A percentile compares a stretch with the other conserved stretches of the same genome.
These are phyloP conservation scores for Cerastoderma edule DNA, from an alignment of 2,888 invertebrate genomes.

Conservation along the genomic window DNA sequence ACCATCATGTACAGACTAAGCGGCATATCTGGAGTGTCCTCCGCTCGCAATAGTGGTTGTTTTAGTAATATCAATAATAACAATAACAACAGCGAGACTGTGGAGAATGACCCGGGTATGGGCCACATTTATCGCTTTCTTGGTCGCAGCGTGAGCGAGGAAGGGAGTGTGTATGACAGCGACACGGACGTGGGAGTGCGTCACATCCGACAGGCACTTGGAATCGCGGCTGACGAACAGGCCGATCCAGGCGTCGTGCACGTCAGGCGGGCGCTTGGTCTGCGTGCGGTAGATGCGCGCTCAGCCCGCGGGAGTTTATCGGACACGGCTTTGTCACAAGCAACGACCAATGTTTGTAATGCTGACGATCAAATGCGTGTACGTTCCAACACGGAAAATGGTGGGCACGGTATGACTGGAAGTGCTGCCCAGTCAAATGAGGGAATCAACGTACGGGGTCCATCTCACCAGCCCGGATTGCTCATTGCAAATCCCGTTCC, in stretches of 20 bases:
- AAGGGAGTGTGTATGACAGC: slow-evolving; percentile 20
- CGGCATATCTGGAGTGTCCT: slow-evolving; percentile 15
- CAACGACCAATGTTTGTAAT: slow-evolving; percentile 4
- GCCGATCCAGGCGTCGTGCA: slow-evolving; percentile 15
- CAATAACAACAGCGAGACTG: slow-evolving; percentile 3
- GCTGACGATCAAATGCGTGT: neutral
- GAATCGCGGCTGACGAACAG: slow-evolving; percentile 12
- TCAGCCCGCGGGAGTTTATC: slow-evolving; percentile 12
- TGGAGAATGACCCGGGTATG: slow-evolving; percentile 28
- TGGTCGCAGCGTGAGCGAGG: slow-evolving; percentile 26
- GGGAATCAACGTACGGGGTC: neutral
- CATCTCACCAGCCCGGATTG: neutral
- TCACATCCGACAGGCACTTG: slow-evolving; percentile 33
- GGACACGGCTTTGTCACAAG: slow-evolving; percentile 14
- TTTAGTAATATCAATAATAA: slow-evolving; percentile 17
- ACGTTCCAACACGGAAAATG: slow-evolving; percentile 8
- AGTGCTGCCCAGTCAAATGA: neutral
- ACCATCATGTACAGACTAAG: slow-evolving; percentile 19
- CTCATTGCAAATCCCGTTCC: slow-evolving; percentile 6
- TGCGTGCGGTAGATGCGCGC: slow-evolving; percentile 11
- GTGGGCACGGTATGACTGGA: neutral
- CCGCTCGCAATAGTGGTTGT: slow-evolving; percentile 17
- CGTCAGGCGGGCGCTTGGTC: slow-evolving; percentile 27
- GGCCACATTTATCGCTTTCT: slow-evolving; percentile 33
- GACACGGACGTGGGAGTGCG: slow-evolving; percentile 29